These are phyloP conservation scores for Calephelis perditalis DNA, from an alignment of 2,888 invertebrate genomes.

Conservation along the genomic window DNA sequence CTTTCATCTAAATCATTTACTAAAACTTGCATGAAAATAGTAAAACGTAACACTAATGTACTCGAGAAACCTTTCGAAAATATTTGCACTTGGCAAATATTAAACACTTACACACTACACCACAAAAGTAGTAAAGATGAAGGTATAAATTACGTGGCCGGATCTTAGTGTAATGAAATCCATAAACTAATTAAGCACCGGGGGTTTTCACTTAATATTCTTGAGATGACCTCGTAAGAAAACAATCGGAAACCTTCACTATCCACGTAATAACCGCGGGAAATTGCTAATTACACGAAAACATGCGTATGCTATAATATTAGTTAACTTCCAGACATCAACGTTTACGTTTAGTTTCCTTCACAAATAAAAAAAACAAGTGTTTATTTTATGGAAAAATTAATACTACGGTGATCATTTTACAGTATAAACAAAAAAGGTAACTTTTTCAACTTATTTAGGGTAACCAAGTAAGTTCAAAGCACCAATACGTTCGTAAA, in stretches of 20 bases:
- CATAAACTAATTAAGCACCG: not conserved
- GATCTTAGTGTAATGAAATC: conserved; percentile 17
- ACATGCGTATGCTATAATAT: conserved; percentile 43
- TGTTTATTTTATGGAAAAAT: not conserved
- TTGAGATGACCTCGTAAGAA: conserved; percentile 4
- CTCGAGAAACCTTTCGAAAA: too few relatives aligned
- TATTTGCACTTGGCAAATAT: too few relatives aligned
- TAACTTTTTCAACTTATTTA: too few relatives aligned
- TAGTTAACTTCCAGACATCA: conserved; percentile 24
- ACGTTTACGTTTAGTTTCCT: too few relatives aligned
- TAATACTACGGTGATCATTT: not conserved
- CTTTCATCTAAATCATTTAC: too few relatives aligned
- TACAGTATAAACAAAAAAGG: not conserved
- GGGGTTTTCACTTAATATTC: conserved; percentile 17
- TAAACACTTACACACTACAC: too few relatives aligned
- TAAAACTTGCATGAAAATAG: too few relatives aligned
- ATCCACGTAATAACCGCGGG: conserved; percentile 53
- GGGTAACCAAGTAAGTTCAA: too few relatives aligned
- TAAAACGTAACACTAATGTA: too few relatives aligned
- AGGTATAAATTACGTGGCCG: too few relatives aligned
- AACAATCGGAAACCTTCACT: conserved; percentile 36
- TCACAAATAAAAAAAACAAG: not conserved
- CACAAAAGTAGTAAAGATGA: too few relatives aligned
- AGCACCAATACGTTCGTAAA: too few relatives aligned
- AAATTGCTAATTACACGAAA: conserved; percentile 54